Evolutionary conservation across 1,140 invertebrate species (phyloP), one percentile per base, ranked within the genome.

Genomic region (Cyclina sinensis): DNA sequence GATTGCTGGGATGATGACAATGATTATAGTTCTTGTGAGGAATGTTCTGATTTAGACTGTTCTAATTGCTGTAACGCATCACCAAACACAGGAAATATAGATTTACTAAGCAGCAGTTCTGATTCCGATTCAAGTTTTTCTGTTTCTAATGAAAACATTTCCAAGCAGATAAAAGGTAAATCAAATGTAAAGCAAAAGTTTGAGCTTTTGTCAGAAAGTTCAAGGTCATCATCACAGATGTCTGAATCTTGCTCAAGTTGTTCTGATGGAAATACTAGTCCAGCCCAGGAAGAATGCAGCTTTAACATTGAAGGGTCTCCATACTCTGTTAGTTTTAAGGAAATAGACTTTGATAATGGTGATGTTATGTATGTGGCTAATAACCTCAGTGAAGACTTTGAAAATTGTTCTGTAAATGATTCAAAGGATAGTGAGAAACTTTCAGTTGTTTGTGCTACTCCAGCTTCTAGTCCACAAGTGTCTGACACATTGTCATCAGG

Each of bases 281-380:
- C 46, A 32, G 14, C 0, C 0, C n/a, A 51, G 48, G 27, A 35
- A 32, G 46, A 35, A 0, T 54, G 9, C 16, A 51, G 46, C 5
- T 32, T 78, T 12, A 78, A 21, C 48, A 3, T 2, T 12, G 39
- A 84, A 57, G 32, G 12, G 21, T 87, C 85, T 1, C 43, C 70
- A 24, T 87, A 30, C 73, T 87, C 85, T 46, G 85, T 87, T 11
- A 87, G 76, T 54, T 87, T 87, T 54, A 57, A 70, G 32, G 85
- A 87, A 39, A 46, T 87, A 32, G 76, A 79, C 70, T 87, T 78
- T 80, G 85, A 87, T n/a, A 87, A 87, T 80, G 85, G 85, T 18
- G 85, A 87, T 46, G 85, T 87, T n/a, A 87, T 87, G 85, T 87
- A 87, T 65, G 43, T 87, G 24, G 85, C 79, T 16, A 54, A 84